Conservation (phyloP, 2,797 vertebrate species). For the Vipera latastei region DNA sequence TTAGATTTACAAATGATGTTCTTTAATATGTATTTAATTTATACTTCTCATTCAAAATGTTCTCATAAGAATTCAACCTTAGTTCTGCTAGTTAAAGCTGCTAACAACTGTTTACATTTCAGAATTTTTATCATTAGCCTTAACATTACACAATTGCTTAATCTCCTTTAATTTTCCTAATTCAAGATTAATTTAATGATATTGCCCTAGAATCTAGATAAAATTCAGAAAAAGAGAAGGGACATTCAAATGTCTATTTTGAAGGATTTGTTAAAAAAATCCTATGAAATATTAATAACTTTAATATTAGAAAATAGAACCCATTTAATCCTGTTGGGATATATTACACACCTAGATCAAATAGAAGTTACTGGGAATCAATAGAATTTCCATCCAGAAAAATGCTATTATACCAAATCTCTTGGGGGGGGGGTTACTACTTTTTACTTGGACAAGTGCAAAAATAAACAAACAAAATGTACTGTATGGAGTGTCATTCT, state of each 20-base stretch:
- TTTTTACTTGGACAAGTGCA: background rate
- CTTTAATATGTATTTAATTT: slow-evolving; percentile 57
- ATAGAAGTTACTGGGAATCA: background rate
- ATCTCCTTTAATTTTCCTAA: slow-evolving; percentile 35
- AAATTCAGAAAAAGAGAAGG: background rate
- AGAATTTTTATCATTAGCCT: slow-evolving; percentile 13
- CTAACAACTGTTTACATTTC: slow-evolving; percentile 38
- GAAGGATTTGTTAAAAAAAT: background rate
- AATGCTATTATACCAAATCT: background rate
- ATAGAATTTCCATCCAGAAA: background rate
- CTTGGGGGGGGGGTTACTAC: no score
- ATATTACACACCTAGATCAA: background rate
- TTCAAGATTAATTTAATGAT: slow-evolving; percentile 25
- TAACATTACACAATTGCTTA: slow-evolving; percentile 7
- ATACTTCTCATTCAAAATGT: slow-evolving; percentile 50
- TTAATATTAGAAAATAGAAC: background rate
- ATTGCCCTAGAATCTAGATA: slow-evolving; percentile 10
- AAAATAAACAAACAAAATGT: background rate
- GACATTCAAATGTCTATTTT: background rate
- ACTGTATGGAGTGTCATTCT: background rate
- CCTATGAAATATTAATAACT: slow-evolving; percentile 6
- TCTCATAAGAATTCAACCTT: slow-evolving; percentile 53
- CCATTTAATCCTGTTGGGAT: background rate
- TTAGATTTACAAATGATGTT: slow-evolving; percentile 53
- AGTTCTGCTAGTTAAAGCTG: slow-evolving; percentile 42